Conservation (phyloP, 1,140 invertebrate genomes). For the Bombus ignitus region DNA sequence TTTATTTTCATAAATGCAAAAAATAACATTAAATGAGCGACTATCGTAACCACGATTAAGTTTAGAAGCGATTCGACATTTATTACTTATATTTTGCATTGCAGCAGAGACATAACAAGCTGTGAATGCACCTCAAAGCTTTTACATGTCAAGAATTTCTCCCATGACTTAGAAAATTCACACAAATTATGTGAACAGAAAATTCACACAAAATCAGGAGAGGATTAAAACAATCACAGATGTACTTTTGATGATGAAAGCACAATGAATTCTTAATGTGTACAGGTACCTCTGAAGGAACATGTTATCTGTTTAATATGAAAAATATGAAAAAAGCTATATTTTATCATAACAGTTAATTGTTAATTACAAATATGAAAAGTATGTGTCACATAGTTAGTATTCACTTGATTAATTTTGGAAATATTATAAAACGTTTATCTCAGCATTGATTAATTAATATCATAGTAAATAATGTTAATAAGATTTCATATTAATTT, state of each 20-base stretch:
- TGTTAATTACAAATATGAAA: slow-evolving; percentile 13
- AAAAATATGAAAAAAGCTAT: slow-evolving; percentile 29
- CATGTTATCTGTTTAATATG: slow-evolving; percentile 37
- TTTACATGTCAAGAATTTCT: slow-evolving; percentile 8
- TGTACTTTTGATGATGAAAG: slow-evolving; percentile 24
- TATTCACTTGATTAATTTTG: background rate
- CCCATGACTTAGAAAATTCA: slow-evolving; percentile 3
- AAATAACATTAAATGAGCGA: slow-evolving; percentile 13
- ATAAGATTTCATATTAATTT: background rate
- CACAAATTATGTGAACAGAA: background rate
- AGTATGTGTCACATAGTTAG: slow-evolving; percentile 13
- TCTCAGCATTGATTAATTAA: background rate
- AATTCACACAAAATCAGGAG: background rate
- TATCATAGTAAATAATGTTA: background rate
- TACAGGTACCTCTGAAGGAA: slow-evolving; percentile 56
- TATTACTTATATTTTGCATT: slow-evolving; percentile 34
- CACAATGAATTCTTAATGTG: slow-evolving; percentile 57
- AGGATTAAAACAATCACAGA: background rate
- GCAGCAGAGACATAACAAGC: slow-evolving; percentile 50
- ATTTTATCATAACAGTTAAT: slow-evolving; percentile 21
- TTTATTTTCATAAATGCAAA: slow-evolving; percentile 3
- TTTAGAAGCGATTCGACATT: slow-evolving; percentile 41
- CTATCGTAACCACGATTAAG: slow-evolving; percentile 14
- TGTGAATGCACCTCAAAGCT: slow-evolving; percentile 43
- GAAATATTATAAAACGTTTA: slow-evolving; percentile 18